A percentile compares a stretch with the other conserved stretches of the same genome.
These are phyloP conservation scores for Melanotaenia duboulayi DNA, from an alignment of 2,113 vertebrate species.

Conservation along the genomic window DNA sequence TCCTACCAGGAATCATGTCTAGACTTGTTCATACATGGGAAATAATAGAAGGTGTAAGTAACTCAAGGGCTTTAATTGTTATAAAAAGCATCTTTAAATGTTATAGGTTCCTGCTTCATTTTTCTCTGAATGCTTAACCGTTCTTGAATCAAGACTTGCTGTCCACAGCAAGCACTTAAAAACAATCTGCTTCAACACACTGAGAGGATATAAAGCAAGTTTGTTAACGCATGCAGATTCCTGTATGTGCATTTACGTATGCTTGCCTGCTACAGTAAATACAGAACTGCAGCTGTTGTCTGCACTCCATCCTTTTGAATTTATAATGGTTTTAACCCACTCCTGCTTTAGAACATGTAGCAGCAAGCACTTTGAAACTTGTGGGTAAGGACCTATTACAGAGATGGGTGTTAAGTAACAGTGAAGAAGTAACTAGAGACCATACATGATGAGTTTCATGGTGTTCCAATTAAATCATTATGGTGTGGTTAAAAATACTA, in stretches of 20 bases:
- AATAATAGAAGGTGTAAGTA: constrained; percentile 50
- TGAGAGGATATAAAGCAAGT: constrained; percentile 28
- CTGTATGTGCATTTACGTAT: neutral
- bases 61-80: constrained; percentile 28
- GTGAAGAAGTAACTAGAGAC: neutral
- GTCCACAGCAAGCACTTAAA: constrained; percentile 28
- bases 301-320: constrained; percentile 70
- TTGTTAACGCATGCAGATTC: constrained; percentile 22
- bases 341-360: constrained; percentile 39
- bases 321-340: constrained; percentile 54
- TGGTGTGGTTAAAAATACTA: neutral
- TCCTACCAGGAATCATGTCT: constrained; percentile 49
- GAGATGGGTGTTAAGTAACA: constrained; percentile 40
- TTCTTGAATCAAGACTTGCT: constrained; percentile 9
- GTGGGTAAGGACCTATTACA: constrained; percentile 18
- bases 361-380: constrained; percentile 44
- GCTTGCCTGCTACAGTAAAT: constrained; percentile 29
- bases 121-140: neutral
- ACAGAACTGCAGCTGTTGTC: constrained; percentile 57
- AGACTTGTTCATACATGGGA: constrained; percentile 51
- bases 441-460: constrained; percentile 2
- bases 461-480: constrained; percentile 1
- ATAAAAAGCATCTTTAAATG: neutral
- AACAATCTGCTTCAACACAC: constrained; percentile 30
- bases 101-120: constrained; percentile 10